phyloP scores from a whole-genome alignment of 1,140 invertebrate species.

The Philopotamus ludificatus region DNA sequence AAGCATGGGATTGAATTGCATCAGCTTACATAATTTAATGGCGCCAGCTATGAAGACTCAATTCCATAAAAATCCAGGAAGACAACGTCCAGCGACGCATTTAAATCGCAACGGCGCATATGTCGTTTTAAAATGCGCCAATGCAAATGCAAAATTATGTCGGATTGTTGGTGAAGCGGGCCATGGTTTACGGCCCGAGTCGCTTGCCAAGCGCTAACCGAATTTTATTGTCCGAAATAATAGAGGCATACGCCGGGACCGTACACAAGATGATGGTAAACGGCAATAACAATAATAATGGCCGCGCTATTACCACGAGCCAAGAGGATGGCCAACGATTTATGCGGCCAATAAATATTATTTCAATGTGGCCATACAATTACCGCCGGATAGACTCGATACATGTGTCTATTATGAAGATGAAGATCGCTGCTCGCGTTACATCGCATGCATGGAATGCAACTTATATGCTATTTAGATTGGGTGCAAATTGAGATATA shows the following conservation, averaged over 20 bases:
- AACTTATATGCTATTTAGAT: no score
- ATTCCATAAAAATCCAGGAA: no score
- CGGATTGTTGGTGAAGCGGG: slow-evolving; percentile 22
- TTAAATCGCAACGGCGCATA: neutral
- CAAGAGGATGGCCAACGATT: slow-evolving; percentile 29
- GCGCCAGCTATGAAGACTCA: no score
- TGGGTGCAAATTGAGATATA: no score
- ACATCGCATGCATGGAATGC: no score
- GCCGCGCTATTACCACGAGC: slow-evolving; percentile 12
- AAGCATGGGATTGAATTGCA: no score
- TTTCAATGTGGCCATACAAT: slow-evolving; percentile 8
- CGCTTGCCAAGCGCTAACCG: slow-evolving; percentile 37
- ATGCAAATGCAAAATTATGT: slow-evolving; percentile 37
- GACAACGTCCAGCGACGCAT: no score
- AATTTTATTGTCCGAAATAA: slow-evolving; percentile 39
- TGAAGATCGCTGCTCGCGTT: no score
- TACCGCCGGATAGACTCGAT: neutral
- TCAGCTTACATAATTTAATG: no score
- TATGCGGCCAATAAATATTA: slow-evolving; percentile 28
- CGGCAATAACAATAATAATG: neutral
- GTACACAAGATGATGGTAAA: neutral
- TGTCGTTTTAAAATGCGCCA: neutral
- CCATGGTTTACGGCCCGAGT: slow-evolving; percentile 34
- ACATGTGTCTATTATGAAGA: no score
- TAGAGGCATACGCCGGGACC: slow-evolving; percentile 16